Evolutionary conservation across 2,888 invertebrate species (phyloP).

Genomic region (Acronicta psi): DNA sequence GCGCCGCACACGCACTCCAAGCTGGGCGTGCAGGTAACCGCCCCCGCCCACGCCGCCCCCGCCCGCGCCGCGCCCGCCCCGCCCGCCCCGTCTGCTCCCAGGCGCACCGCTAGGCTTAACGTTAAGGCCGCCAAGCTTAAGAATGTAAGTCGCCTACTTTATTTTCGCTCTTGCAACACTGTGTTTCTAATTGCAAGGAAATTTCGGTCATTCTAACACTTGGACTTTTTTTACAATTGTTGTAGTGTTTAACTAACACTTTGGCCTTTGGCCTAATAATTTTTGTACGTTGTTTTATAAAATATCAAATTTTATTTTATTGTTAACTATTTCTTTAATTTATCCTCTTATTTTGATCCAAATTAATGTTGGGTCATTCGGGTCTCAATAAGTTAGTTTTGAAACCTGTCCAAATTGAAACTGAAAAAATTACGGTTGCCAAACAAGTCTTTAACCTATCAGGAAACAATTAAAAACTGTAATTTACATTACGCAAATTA

Average conservation of each 20-base stretch:
- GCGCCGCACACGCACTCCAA: constrained; percentile 94
- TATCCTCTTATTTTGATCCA: no score
- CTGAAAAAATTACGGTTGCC: neutral
- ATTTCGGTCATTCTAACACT: neutral
- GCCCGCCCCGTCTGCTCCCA: constrained; percentile 28
- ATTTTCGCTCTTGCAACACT: neutral
- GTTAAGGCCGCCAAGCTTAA: constrained; percentile 82
- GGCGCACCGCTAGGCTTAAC: constrained; percentile 60
- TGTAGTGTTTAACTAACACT: no score
- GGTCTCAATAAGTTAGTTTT: no score
- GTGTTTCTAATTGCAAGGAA: neutral
- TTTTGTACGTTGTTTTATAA: no score
- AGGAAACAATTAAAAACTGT: no score
- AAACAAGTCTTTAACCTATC: neutral
- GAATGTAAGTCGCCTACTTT: constrained; percentile 75
- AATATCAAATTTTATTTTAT: no score
- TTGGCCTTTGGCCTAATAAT: no score
- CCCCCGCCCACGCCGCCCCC: constrained; percentile 23
- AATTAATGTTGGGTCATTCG: no score
- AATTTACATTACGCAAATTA: neutral
- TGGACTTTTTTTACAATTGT: no score
- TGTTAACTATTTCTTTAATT: no score
- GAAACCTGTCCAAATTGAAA: no score
- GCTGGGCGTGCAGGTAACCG: constrained; percentile 94
- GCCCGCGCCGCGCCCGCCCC: constrained; percentile 40